Base-by-base conservation (phyloP, 92 coral and sea anemone genomes). In the Micromussa lordhowensis region DNA sequence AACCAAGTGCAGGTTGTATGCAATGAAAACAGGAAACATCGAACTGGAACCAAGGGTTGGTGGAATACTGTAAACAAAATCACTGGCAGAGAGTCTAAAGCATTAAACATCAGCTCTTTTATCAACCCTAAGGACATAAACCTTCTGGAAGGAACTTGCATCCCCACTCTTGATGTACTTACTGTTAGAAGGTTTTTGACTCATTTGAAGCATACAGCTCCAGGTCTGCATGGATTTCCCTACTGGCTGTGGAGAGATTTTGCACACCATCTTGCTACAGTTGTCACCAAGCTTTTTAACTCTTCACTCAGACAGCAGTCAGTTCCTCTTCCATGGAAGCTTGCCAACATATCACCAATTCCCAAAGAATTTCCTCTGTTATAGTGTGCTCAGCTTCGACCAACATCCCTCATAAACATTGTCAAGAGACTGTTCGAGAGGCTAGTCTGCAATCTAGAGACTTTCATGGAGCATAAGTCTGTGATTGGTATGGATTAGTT, bases 31-130 rank as follows among this genome's bases (percentile, higher is more conserved):
- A n/a, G 36, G 26, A 90, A 87, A 77, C 48, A 51, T 70, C 57
- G 54, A 73, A 91, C 80, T 44, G 90, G 90, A 57, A 79, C 84
- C 7, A 88, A 88, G 80, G 88, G 55, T 36, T 91, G 96, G 92
- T 93, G 96, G 94, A 85, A 93, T 75, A 88, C 87, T 22, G 85
- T 82, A 28, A 90, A 93, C 80, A 91, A 75, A 79, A 93, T 91
- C 49, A 88, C 91, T 53, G 91, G 89, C 17, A 93, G 94, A 80
- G 89, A 84, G 66, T 58, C 85, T 78, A 35, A 78, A 72, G 55
- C 78, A 35, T 68, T 38, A 78, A 35, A 29, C 61, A 68, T 90
- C 49, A 44, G 51, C 51, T 44, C 51, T 44, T 11, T 44, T 44
- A 44, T 0, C 1, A 44, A 44, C 51, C 13, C 51, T 44, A 1